Evolutionary conservation across 2,797 vertebrate genomes (phyloP).

Genomic region (Harpagifer antarcticus): DNA sequence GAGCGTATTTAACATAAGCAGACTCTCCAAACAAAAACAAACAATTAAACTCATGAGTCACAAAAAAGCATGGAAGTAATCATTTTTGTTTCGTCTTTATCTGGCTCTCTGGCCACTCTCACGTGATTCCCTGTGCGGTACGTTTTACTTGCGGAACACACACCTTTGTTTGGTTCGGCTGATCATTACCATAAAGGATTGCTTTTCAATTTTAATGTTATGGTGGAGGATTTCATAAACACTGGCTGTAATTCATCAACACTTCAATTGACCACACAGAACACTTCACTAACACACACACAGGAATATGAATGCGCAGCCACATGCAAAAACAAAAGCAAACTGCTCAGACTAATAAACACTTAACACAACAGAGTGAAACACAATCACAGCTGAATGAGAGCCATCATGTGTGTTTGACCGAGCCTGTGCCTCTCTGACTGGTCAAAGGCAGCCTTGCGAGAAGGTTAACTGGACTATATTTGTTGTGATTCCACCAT

Average conservation of each 20-base stretch:
- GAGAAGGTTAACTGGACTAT: slow-evolving; percentile 84
- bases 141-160: slow-evolving; percentile 72
- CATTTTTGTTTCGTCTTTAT: slow-evolving; percentile 71
- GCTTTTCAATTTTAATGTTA: slow-evolving; percentile 64
- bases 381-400: slow-evolving; percentile 72
- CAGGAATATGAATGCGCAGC: not conserved
- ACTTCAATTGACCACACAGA: slow-evolving; percentile 59
- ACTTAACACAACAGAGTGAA: slow-evolving; percentile 75
- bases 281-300: slow-evolving; percentile 27
- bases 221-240: slow-evolving; percentile 62
- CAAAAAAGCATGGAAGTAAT: slow-evolving; percentile 77
- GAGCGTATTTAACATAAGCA: slow-evolving; percentile 77
- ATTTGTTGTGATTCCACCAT: slow-evolving; percentile 76
- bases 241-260: slow-evolving; percentile 65
- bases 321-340: slow-evolving; percentile 10
- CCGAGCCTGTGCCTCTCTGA: slow-evolving; percentile 67
- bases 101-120: slow-evolving; percentile 65
- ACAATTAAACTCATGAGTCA: slow-evolving; percentile 78
- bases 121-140: slow-evolving; percentile 52
- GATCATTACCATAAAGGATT: slow-evolving; percentile 73
- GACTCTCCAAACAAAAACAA: slow-evolving; percentile 78
- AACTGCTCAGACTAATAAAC: slow-evolving; percentile 70
- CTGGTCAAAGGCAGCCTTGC: slow-evolving; percentile 78
- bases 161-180: slow-evolving; percentile 71
- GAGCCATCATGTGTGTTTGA: slow-evolving; percentile 75